A percentile compares a stretch with the other conserved stretches of the same genome.
These are phyloP conservation scores for Micrasema minimum DNA, from an alignment of 1,140 invertebrate genomes.

Conservation along the genomic window DNA sequence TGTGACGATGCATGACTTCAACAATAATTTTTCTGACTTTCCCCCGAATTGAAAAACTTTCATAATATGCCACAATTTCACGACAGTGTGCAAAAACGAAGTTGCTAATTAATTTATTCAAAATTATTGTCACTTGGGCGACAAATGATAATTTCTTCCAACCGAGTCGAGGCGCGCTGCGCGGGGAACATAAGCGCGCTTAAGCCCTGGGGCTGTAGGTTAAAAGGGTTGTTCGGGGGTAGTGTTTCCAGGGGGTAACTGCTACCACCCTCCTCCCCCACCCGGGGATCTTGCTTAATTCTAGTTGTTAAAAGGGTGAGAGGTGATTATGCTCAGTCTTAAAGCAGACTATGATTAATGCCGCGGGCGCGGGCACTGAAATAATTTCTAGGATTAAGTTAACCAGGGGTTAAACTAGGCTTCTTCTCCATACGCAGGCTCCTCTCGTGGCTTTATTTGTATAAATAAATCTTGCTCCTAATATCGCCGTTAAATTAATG, in stretches of 20 bases:
- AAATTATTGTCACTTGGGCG: slow-evolving; percentile 50
- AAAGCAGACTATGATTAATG: slow-evolving; percentile 55
- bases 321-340: slow-evolving; percentile 55
- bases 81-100: too few species aligned
- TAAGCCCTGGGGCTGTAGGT: slow-evolving; percentile 32
- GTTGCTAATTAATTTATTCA: slow-evolving; percentile 1
- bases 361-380: slow-evolving; percentile 45
- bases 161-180: slow-evolving; percentile 32
- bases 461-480: slow-evolving; percentile 32
- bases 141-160: slow-evolving; percentile 51
- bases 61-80: too few species aligned
- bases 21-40: too few species aligned
- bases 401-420: slow-evolving; percentile 53
- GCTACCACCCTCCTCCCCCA: neutral
- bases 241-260: neutral
- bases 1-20: too few species aligned
- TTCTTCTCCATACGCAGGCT: slow-evolving; percentile 18
- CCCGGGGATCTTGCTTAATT: slow-evolving; percentile 52
- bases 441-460: slow-evolving; percentile 34
- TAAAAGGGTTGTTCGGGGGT: slow-evolving; percentile 27
- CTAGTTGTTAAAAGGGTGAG: slow-evolving; percentile 55
- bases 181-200: slow-evolving; percentile 41
- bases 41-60: too few species aligned
- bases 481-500: slow-evolving; percentile 31
- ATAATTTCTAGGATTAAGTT: slow-evolving; percentile 55